These are phyloP conservation scores for Terebella lapidaria DNA, from an alignment of 2,888 invertebrate species.

Conservation along the genomic window DNA sequence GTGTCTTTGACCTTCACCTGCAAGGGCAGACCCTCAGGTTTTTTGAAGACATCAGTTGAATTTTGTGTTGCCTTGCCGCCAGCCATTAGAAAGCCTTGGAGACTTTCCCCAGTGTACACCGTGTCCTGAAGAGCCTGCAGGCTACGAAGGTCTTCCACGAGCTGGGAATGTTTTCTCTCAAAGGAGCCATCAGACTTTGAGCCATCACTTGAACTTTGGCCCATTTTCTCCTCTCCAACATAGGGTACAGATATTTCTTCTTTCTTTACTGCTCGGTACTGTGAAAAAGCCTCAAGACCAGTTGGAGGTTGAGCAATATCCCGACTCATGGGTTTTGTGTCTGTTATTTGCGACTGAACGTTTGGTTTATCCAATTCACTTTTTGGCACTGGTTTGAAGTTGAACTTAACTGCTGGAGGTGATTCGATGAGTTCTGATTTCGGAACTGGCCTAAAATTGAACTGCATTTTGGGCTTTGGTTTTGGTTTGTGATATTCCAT, in stretches of 20 bases:
- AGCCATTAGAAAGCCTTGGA: no score
- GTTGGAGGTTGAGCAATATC: background rate
- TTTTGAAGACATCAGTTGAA: background rate
- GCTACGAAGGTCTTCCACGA: background rate
- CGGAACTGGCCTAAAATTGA: background rate
- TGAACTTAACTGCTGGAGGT: no score
- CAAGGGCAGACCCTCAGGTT: background rate
- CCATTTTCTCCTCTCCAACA: no score
- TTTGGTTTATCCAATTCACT: background rate
- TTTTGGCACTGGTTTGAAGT: background rate
- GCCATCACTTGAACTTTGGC: background rate
- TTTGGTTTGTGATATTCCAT: constrained; percentile 4
- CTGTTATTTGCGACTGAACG: no score
- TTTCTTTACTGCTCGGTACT: no score
- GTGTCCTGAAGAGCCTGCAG: background rate
- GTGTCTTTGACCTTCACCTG: background rate
- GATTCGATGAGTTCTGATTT: background rate
- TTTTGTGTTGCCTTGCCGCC: background rate
- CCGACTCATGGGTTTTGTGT: no score
- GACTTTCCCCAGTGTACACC: no score
- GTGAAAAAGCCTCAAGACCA: background rate
- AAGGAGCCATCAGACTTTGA: background rate
- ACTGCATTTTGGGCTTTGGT: background rate
- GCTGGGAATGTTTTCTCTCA: background rate
- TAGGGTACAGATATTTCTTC: no score